These are phyloP conservation scores for Planococcus citri DNA, from an alignment of 1,140 invertebrate species.

Conservation along the genomic window DNA sequence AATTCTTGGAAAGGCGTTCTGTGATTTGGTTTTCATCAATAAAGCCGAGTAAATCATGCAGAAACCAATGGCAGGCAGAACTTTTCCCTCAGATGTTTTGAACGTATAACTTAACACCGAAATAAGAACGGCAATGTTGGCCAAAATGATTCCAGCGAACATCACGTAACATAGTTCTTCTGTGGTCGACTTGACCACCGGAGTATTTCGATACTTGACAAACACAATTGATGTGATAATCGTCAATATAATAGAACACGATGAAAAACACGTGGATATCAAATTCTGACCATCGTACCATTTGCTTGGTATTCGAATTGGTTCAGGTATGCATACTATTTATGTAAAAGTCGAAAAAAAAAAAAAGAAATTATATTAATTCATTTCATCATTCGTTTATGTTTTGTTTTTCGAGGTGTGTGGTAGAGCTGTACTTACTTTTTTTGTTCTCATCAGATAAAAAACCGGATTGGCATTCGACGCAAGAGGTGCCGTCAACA, in stretches of 20 bases:
- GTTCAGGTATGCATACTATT: no score
- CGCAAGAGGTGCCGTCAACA: no score
- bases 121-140: constrained; percentile 44
- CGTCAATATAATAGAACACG: constrained; percentile 34
- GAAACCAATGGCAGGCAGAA: constrained; percentile 41
- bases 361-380: no score
- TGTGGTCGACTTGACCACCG: constrained; percentile 54
- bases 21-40: constrained; percentile 71
- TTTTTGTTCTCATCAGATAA: no score
- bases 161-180: constrained; percentile 57
- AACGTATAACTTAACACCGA: background rate
- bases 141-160: constrained; percentile 43
- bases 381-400: no score
- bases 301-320: background rate
- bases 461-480: no score
- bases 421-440: no score
- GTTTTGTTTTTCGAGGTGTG: no score
- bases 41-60: constrained; percentile 82
- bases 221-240: constrained; percentile 45
- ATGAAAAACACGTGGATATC: background rate
- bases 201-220: constrained; percentile 50
- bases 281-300: constrained; percentile 30
- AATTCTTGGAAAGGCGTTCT: background rate
- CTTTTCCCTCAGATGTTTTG: background rate
- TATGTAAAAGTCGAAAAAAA: no score